Evolutionary conservation across 2,797 vertebrate genomes (phyloP).

Genomic region (Gastrophryne carolinensis): DNA sequence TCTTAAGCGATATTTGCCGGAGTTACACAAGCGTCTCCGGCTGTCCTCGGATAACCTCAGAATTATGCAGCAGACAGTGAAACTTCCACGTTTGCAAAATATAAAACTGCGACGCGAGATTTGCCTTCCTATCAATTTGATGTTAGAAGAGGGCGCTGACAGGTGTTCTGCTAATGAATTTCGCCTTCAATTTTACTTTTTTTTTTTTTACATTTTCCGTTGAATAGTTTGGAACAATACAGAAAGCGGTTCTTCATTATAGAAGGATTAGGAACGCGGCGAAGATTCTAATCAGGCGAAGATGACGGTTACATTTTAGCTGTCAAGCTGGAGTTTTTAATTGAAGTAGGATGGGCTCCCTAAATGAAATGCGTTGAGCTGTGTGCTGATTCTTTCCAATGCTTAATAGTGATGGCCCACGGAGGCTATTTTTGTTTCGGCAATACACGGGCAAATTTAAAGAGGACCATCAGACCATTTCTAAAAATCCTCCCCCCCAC

Average conservation of each 20-base stretch:
- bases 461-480: no score
- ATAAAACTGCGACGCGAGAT: neutral
- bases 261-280: neutral
- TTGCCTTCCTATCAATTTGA: slow-evolving; percentile 12
- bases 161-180: slow-evolving; percentile 29
- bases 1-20: neutral
- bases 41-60: slow-evolving; percentile 49
- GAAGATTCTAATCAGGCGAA: neutral
- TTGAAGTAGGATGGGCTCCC: neutral
- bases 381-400: neutral
- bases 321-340: slow-evolving; percentile 13
- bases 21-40: slow-evolving; percentile 25
- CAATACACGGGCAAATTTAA: no score
- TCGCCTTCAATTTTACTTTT: neutral
- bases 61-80: slow-evolving; percentile 22
- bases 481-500: no score
- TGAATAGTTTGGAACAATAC: slow-evolving; percentile 23
- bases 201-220: neutral
- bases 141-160: slow-evolving; percentile 13
- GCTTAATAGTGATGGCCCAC: neutral
- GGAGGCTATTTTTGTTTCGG: neutral
- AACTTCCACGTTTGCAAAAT: neutral
- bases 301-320: slow-evolving; percentile 13
- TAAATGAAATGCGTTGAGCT: slow-evolving; percentile 14
- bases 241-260: neutral